Conservation (phyloP, 2,797 vertebrate species). For the Chaunax sp. region DNA sequence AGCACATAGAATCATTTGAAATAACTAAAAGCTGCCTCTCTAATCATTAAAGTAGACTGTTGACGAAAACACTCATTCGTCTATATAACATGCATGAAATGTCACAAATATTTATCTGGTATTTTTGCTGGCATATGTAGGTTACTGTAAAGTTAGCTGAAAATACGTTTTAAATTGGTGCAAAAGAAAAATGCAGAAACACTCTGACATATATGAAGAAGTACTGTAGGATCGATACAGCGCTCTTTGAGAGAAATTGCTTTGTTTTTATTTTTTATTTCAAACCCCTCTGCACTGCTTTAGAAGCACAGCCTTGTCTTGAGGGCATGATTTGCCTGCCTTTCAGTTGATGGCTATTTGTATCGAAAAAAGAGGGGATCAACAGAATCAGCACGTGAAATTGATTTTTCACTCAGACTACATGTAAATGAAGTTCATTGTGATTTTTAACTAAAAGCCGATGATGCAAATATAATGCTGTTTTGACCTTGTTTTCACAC, state of each 20-base stretch:
- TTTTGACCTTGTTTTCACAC: slow-evolving; percentile 34
- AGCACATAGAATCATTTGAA: too few species aligned
- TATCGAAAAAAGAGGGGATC: slow-evolving; percentile 62
- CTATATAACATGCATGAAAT: too few species aligned
- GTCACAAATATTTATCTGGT: too few species aligned
- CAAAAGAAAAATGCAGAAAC: slow-evolving; percentile 9
- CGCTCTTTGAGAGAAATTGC: slow-evolving; percentile 19
- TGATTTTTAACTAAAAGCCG: slow-evolving; percentile 60
- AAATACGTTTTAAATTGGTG: slow-evolving; percentile 9
- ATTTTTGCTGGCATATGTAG: not conserved
- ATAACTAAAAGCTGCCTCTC: too few species aligned
- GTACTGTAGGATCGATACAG: slow-evolving; percentile 9
- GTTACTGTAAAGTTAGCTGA: not conserved
- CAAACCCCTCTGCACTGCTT: slow-evolving; percentile 53
- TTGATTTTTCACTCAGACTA: slow-evolving; percentile 65
- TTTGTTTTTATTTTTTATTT: slow-evolving; percentile 34
- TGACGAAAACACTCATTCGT: too few species aligned
- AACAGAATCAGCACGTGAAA: slow-evolving; percentile 66
- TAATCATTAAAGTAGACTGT: too few species aligned
- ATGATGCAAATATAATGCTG: slow-evolving; percentile 54
- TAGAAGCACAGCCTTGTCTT: slow-evolving; percentile 64
- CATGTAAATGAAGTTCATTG: slow-evolving; percentile 67
- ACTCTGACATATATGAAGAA: slow-evolving; percentile 4
- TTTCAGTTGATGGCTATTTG: slow-evolving; percentile 64
- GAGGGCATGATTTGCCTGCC: slow-evolving; percentile 55